Conservation (phyloP, 2,888 invertebrate species). For the Cosmopolites sordidus region DNA sequence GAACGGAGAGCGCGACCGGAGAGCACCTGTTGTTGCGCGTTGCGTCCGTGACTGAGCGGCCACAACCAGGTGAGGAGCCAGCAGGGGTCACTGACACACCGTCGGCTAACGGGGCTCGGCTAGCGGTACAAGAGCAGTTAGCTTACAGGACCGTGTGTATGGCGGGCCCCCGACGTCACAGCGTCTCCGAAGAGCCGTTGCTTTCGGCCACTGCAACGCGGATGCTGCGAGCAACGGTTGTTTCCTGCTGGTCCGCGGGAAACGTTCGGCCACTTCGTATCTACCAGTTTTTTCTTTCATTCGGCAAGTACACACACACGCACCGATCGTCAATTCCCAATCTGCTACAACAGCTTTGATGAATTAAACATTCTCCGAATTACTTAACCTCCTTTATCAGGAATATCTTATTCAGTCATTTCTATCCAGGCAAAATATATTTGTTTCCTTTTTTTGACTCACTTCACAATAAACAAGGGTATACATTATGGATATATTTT, state of each 20-base stretch:
- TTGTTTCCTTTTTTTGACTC: too few relatives aligned
- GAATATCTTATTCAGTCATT: too few relatives aligned
- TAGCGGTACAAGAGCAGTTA: conserved; percentile 51
- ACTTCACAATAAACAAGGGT: too few relatives aligned
- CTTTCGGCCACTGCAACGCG: conserved; percentile 19
- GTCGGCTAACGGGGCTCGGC: conserved; percentile 44
- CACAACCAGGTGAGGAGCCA: conserved; percentile 47
- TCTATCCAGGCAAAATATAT: too few relatives aligned
- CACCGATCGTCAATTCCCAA: too few relatives aligned
- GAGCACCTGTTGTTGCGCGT: conserved; percentile 49
- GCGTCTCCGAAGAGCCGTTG: conserved; percentile 20
- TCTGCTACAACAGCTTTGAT: too few relatives aligned
- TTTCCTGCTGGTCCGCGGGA: conserved; percentile 15
- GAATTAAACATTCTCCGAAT: too few relatives aligned
- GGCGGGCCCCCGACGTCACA: conserved; percentile 18
- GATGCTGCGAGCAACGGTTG: conserved; percentile 27
- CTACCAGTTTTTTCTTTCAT: not conserved
- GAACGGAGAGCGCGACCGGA: conserved; percentile 23
- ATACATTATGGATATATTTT: too few relatives aligned
- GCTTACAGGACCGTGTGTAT: conserved; percentile 50
- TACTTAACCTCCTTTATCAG: too few relatives aligned
- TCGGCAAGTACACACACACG: not conserved
- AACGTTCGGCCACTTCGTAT: not conserved
- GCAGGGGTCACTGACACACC: conserved; percentile 48
- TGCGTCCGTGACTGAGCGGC: conserved; percentile 46